Evolutionary conservation across 2,888 invertebrate genomes (phyloP), one percentile per base, ranked within the genome.

Genomic region (Amiota communis): DNA sequence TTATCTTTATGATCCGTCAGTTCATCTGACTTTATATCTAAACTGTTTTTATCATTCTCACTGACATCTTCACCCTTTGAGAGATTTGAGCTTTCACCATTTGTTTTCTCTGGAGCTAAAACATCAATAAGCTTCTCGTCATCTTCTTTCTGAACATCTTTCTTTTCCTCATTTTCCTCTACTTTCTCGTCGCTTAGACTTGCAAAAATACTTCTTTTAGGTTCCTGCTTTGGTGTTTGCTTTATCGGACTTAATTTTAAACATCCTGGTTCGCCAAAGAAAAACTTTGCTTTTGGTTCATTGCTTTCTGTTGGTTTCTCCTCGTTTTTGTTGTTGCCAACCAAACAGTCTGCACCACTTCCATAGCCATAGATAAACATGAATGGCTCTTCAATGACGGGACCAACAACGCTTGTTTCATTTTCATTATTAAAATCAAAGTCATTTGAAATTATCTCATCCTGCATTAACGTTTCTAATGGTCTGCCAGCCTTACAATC

Each of bases 351-450:
- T 20, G 88, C 90, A 6, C 96, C 96, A 80, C 89, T 92, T 57
- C 96, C 96, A 83, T 93, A 93, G 3, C 84, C 81, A n/a, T 69
- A 9, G 84, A 96, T 91, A 87, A 91, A 92, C 90, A 94, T 91
- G 0, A 94, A 90, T 0, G 93, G 92, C 89, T 96, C 96, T 83
- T 93, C 93, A 72, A 96, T 93, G 79, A 92, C 92, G 84, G 95
- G 95, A 46, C 95, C 93, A 69, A 94, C 93, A 69, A 94, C 77
- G 0, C 59, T 56, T 17, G 63, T n/a, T 0, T 0, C n/a, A 63
- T 78, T 75, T 8, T 57, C 15, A 3, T 76, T 74, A 0, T 73
- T 53, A 8, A 68, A 70, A 13, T 64, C 65, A 8, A 49, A 4
- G 11, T 57, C 46, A 49, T 17, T 47, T 2, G 51, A 63, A 57